Evolutionary conservation across 2,797 vertebrate genomes (phyloP).

Genomic region (Pelochelys cantorii): DNA sequence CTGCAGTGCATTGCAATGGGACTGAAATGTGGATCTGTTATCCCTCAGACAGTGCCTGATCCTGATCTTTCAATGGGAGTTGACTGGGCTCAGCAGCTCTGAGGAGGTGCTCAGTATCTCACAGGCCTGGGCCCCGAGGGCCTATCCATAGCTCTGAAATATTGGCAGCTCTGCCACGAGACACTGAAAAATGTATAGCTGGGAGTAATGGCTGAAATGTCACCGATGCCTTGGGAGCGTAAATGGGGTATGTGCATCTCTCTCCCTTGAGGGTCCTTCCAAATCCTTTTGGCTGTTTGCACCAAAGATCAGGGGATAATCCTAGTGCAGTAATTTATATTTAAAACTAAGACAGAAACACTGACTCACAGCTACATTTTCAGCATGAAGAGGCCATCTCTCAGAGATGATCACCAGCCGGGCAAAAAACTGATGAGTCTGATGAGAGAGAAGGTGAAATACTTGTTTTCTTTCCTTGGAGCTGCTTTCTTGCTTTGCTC

Average conservation of each 20-base stretch:
- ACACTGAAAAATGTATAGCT: not conserved
- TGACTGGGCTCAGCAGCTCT: not conserved
- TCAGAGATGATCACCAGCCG: not conserved
- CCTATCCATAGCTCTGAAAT: not conserved
- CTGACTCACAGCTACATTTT: not conserved
- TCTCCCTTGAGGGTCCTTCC: not conserved
- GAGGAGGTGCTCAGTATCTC: not conserved
- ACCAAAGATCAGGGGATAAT: slow-evolving; percentile 4
- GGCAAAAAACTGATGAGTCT: not conserved
- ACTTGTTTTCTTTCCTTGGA: slow-evolving; percentile 32
- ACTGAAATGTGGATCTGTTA: not conserved
- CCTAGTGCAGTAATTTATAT: not conserved
- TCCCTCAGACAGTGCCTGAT: not conserved
- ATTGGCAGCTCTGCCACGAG: not conserved
- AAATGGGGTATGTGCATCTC: fast-evolving
- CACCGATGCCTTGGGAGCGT: not conserved
- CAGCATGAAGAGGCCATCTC: slow-evolving; percentile 11
- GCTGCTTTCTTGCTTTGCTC: not conserved
- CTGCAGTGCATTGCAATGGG: not conserved
- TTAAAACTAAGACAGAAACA: slow-evolving; percentile 36
- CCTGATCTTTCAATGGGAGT: not conserved
- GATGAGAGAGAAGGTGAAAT: not conserved
- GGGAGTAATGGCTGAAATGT: not conserved
- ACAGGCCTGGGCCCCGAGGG: not conserved
- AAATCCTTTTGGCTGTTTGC: not conserved